Conservation (phyloP, 2,888 invertebrate genomes). For the Halocaridina rubra region DNA sequence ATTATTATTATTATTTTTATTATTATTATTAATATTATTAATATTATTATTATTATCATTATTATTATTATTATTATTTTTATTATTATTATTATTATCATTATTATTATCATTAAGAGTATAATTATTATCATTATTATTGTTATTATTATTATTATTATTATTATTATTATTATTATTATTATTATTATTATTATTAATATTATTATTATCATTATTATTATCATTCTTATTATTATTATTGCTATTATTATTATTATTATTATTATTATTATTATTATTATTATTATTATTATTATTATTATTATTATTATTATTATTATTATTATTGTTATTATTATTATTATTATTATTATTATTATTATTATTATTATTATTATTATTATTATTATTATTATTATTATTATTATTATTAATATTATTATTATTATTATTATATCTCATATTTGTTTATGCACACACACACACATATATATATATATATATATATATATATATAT, state of each 20-base stretch:
- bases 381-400: not conserved
- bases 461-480: not conserved
- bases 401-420: not conserved
- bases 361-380: not conserved
- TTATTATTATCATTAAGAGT: not conserved
- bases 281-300: not conserved
- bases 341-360: not conserved
- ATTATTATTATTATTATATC: not conserved
- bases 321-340: not conserved
- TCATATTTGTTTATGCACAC: not conserved
- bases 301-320: not conserved
- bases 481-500: not conserved
- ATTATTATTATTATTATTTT: not conserved
- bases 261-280: not conserved
- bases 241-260: not conserved
- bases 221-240: not conserved
- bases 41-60: not conserved
- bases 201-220: not conserved
- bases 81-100: not conserved
- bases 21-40: not conserved
- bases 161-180: not conserved
- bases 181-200: not conserved
- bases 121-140: not conserved
- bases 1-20: not conserved
- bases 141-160: not conserved